A percentile compares a stretch with the other conserved stretches of the same genome.
Conservation (phyloP, 2,888 invertebrate species). For the Blastobasis adustella region DNA sequence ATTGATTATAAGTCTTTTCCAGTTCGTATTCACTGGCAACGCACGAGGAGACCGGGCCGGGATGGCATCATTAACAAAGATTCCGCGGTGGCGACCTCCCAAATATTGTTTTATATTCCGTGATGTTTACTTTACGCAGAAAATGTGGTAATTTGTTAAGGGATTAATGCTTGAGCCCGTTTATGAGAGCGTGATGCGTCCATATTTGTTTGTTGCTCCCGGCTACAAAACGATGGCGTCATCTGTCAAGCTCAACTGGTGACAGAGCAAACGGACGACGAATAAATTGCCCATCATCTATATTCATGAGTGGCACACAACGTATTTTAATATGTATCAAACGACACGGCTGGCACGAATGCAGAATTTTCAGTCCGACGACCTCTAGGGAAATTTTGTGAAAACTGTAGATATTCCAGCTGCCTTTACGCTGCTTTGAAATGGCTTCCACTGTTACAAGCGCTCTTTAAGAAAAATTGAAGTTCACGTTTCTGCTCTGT, state of each 20-base stretch:
- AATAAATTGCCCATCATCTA: conserved; percentile 60
- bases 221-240: conserved; percentile 46
- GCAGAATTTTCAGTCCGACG: conserved; percentile 9
- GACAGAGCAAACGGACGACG: conserved; percentile 56
- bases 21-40: too few relatives aligned
- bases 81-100: conserved; percentile 21
- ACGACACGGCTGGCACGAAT: conserved; percentile 2
- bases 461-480: too few relatives aligned
- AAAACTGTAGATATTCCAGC: not conserved
- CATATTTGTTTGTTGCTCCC: conserved; percentile 63
- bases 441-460: too few relatives aligned
- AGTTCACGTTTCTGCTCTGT: too few relatives aligned
- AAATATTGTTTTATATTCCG: conserved; percentile 35
- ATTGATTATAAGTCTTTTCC: too few relatives aligned
- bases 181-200: conserved; percentile 60
- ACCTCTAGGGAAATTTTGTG: conserved; percentile 6
- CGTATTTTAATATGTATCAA: conserved; percentile 29
- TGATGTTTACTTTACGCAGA: conserved; percentile 38
- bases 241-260: conserved; percentile 67
- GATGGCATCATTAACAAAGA: conserved; percentile 33
- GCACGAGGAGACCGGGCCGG: conserved; percentile 5
- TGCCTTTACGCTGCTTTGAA: too few relatives aligned
- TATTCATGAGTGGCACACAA: conserved; percentile 50
- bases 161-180: conserved; percentile 65
- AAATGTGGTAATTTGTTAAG: conserved; percentile 57